These are phyloP conservation scores for Morpho deidamia DNA, from an alignment of 2,888 invertebrate species.

Conservation along the genomic window DNA sequence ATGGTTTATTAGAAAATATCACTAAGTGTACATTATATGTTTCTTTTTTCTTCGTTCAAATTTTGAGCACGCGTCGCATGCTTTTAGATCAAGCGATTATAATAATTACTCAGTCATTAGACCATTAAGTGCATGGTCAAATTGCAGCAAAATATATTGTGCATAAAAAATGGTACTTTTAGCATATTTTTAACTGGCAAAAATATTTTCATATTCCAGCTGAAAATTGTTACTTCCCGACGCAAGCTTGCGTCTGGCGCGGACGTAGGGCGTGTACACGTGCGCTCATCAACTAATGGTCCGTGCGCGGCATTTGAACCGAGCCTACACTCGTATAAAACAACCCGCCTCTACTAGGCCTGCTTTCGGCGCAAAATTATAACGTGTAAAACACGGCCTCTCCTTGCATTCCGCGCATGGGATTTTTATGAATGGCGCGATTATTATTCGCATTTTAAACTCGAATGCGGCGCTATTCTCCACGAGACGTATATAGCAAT, in stretches of 20 bases:
- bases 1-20: too few species aligned
- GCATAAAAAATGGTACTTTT: slow-evolving; percentile 67
- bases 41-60: background rate
- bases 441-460: slow-evolving; percentile 78
- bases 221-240: slow-evolving; percentile 68
- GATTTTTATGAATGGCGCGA: slow-evolving; percentile 74
- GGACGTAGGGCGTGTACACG: slow-evolving; percentile 62
- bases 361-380: slow-evolving; percentile 76
- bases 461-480: slow-evolving; percentile 72
- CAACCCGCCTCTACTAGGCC: slow-evolving; percentile 59
- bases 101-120: slow-evolving; percentile 10
- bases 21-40: background rate
- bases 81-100: slow-evolving; percentile 3
- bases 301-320: slow-evolving; percentile 78
- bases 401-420: slow-evolving; percentile 74
- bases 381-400: slow-evolving; percentile 75
- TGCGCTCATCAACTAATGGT: slow-evolving; percentile 78
- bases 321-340: slow-evolving; percentile 73
- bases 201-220: slow-evolving; percentile 73
- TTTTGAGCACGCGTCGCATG: background rate
- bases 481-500: slow-evolving; percentile 72
- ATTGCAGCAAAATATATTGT: slow-evolving; percentile 66
- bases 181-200: slow-evolving; percentile 66
- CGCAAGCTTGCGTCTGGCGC: slow-evolving; percentile 40
- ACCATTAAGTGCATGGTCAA: slow-evolving; percentile 41